Evolutionary conservation across 2,888 invertebrate species (phyloP), one percentile per base, ranked within the genome.

Genomic region (Ochropleura leucogaster): DNA sequence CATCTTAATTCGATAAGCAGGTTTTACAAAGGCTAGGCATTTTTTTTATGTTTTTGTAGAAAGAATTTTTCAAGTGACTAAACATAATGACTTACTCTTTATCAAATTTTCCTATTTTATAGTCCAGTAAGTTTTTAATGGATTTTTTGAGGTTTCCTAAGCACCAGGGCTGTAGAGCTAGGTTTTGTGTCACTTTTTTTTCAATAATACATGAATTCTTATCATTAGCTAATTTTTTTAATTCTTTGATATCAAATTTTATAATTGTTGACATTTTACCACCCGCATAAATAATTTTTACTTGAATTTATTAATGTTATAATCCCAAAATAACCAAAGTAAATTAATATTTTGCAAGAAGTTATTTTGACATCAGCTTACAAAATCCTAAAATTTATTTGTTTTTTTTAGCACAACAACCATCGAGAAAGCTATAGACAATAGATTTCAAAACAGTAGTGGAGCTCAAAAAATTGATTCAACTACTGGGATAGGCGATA

Each of bases 131-230:
- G 85, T 97, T 97, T 89, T 97, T 97, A 9, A 98, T 92, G 12
- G 97, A 97, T 78, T 96, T 95, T 72, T 96, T 97, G 44, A 97
- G 87, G 87, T 97, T 96, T 53, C 96, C 97, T 63, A 97, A 93
- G 89, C 97, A 97, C 95, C 97, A 97, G 9, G 98, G 97, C 90
- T 97, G 97, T 67, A 98, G 89, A 0, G 97, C 96, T 69, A 97
- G 86, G 86, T 97, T 97, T 90, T 97, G 97, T 42, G 94, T 97
- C 12, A 96, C 94, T 88, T 93, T 96, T 88, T 97, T 97, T 82
- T 96, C 96, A 81, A 95, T 88, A 51, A 98, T 97, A 90, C 97
- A 97, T 0, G 97, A 97, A 82, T 97, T 96, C 84, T 97, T 96
- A 79, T 97, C 97, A 84, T 94, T 95, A 6, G 97, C 90, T 81